Evolutionary conservation across 2,113 vertebrate species (phyloP), one percentile per base, ranked within the genome.

Genomic region (Paradisaea rubra): DNA sequence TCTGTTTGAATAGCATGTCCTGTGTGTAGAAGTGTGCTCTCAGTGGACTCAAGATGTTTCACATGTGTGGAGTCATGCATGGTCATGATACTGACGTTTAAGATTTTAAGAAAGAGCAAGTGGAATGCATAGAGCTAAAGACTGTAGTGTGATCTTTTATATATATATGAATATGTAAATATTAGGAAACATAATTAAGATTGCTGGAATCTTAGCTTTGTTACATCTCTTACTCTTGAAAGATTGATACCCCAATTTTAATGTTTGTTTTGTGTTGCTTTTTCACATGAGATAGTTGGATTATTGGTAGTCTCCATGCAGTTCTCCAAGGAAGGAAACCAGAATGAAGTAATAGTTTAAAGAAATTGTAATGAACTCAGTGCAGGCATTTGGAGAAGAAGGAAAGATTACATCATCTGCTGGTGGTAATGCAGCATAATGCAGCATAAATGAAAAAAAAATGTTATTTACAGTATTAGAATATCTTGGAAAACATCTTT

Each of bases 11-110:
- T 77, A 80, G 9, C 5, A 11, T 2, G 7, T 77, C 18, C 8
- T 74, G 4, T 50, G 49, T 42, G 13, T 25, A 35, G 39, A 71
- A 64, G 13, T 44, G 13, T 44, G 35, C 9, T 19, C 16, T 85
- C 4, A 10, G 3, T 49, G 10, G 39, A 7, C 11, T 81, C 9
- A 17, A 44, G 7, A 18, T 68, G 5, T 80, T 74, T 72, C 21
- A 57, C 7, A 3, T n/a, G 4, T 61, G 10, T 20, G 16, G 13
- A 54, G 45, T 5, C 2, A 1, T 49, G 28, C 10, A 6, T 33
- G 25, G 13, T 71, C 25, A 54, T 33, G 25, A 28, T 60, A 24
- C 27, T 83, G 18, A 49, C 61, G 10, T 53, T 79, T 12, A 69
- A 18, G n/a, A 56, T 80, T 88, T 91, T 60, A 47, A 19, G 41